Conservation (phyloP, 2,888 invertebrate genomes). For the Microchrysa polita region DNA sequence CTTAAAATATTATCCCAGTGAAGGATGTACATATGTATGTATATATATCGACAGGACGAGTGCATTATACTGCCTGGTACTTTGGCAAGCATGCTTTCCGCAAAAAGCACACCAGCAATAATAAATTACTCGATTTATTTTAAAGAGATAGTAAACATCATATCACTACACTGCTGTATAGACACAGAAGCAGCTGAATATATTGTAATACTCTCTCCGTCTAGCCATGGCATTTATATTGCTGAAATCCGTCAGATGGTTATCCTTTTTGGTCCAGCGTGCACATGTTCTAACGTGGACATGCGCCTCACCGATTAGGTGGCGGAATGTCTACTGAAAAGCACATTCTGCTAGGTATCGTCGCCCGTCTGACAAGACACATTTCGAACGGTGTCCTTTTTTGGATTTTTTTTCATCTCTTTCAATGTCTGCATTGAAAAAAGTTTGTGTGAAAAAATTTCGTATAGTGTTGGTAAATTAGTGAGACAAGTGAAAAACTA, state of each 20-base stretch:
- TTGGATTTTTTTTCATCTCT: not conserved
- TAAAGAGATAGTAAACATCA: not conserved
- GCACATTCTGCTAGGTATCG: constrained; percentile 24
- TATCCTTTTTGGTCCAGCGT: not conserved
- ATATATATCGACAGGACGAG: no score
- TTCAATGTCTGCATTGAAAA: constrained; percentile 21
- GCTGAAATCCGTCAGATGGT: constrained; percentile 1
- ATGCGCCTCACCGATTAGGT: constrained; percentile 19
- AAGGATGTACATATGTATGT: no score
- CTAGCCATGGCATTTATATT: not conserved
- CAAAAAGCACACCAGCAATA: constrained; percentile 23
- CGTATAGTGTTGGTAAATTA: no score
- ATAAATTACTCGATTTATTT: constrained; percentile 34
- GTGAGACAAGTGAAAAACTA: no score
- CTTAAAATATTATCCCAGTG: no score
- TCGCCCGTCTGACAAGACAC: constrained; percentile 31
- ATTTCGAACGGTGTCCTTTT: constrained; percentile 12
- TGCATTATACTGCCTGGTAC: no score
- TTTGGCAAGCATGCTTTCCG: constrained; percentile 4
- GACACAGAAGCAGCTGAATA: constrained; percentile 11
- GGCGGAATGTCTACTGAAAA: constrained; percentile 20
- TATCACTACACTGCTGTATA: constrained; percentile 2
- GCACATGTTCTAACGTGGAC: constrained; percentile 31
- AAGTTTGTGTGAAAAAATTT: not conserved
- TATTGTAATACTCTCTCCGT: not conserved